Conservation (phyloP, 2,888 invertebrate genomes). For the Eurytoma adleriae region DNA sequence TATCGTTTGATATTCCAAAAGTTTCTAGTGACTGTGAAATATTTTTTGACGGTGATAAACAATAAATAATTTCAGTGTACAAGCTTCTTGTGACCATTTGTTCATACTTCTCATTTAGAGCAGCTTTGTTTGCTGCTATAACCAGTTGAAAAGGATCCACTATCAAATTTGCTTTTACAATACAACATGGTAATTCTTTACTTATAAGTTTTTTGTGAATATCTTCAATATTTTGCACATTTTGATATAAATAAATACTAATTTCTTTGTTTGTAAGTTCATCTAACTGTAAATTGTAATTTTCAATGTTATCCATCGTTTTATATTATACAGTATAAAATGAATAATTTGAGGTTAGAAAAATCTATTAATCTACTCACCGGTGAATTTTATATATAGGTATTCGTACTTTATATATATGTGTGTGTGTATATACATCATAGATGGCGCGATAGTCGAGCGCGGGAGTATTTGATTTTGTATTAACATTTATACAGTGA, state of each 20-base stretch:
- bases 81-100: constrained; percentile 80
- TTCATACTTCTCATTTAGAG: constrained; percentile 76
- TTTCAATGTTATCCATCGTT: constrained; percentile 26
- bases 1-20: constrained; percentile 80
- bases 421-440: too few species aligned
- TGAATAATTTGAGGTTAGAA: too few species aligned
- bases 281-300: constrained; percentile 73
- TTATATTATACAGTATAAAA: not conserved
- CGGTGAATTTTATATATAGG: too few species aligned
- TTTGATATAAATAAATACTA: constrained; percentile 77
- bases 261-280: constrained; percentile 75
- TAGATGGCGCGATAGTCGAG: too few species aligned
- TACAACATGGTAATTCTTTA: constrained; percentile 80
- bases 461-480: too few species aligned
- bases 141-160: constrained; percentile 81
- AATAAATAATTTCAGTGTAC: constrained; percentile 83
- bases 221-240: constrained; percentile 79
- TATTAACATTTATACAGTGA: too few species aligned
- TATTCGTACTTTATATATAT: too few species aligned
- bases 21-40: constrained; percentile 82
- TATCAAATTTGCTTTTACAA: constrained; percentile 81
- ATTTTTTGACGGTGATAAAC: constrained; percentile 83
- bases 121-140: constrained; percentile 84
- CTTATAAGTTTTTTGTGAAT: constrained; percentile 78
- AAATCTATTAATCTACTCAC: too few species aligned